Evolutionary conservation across 2,888 invertebrate species (phyloP).

Genomic region (Scotopteryx bipunctaria): DNA sequence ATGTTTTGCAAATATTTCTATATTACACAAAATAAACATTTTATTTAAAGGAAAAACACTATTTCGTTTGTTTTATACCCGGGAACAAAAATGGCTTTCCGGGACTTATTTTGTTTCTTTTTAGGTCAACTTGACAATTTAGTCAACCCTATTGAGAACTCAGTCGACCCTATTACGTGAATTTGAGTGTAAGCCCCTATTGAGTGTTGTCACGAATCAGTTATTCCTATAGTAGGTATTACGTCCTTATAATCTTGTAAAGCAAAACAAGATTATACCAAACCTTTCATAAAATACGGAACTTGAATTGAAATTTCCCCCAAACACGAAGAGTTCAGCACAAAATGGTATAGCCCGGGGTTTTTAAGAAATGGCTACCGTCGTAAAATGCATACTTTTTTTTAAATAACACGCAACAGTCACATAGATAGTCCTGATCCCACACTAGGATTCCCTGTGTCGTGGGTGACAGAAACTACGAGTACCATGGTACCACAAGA

Average conservation of each 20-base stretch:
- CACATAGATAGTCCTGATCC: too few relatives aligned
- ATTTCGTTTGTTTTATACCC: neutral
- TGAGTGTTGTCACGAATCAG: constrained; percentile 18
- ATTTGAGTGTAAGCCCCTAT: constrained; percentile 3
- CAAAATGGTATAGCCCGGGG: constrained; percentile 6
- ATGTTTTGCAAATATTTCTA: too few relatives aligned
- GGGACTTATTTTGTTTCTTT: too few relatives aligned
- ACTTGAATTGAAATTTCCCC: constrained; percentile 32
- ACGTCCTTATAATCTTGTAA: constrained; percentile 19
- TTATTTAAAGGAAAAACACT: neutral
- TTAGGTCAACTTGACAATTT: neutral
- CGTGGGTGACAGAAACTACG: too few relatives aligned
- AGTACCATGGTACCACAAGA: too few relatives aligned
- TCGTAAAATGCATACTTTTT: too few relatives aligned
- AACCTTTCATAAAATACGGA: constrained; percentile 26
- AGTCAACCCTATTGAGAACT: neutral
- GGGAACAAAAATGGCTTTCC: too few relatives aligned
- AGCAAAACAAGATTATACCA: constrained; percentile 24
- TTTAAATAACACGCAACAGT: too few relatives aligned
- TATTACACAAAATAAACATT: too few relatives aligned
- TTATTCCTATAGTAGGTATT: constrained; percentile 9
- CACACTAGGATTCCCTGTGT: too few relatives aligned
- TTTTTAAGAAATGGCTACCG: neutral
- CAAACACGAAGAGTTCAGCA: constrained; percentile 23
- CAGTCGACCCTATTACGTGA: neutral